Evolutionary conservation across 2,888 invertebrate species (phyloP), one percentile per base, ranked within the genome.

Genomic region (Agapostemon virescens): DNA sequence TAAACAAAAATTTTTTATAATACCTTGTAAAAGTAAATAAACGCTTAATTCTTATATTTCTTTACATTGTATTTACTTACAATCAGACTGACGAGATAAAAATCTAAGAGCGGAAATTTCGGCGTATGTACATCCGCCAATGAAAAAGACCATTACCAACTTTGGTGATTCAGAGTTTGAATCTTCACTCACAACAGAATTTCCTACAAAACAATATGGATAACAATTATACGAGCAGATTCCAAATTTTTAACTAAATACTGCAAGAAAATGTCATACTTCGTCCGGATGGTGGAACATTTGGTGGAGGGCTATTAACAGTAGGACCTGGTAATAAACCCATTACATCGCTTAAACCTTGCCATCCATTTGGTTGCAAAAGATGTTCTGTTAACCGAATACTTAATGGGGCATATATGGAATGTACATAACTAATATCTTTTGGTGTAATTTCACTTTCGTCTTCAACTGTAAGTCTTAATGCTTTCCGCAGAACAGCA

Each of bases 111-210:
- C 96, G 0, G 97, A 96, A 88, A 97, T 96, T 93, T 99, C 99
- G 1, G 98, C 98, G 93, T 96, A 98, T 0, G 99, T 99, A 91
- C 98, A 98, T 0, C 99, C 99, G 6, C 99, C 99, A 23, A 99
- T 96, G 91, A 99, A 98, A 93, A 98, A 98, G 0, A 99, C 98
- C 0, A 99, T 93, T 13, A 98, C 96, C 3, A 98, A 96, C 85
- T 94, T 94, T 0, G 96, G 95, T 55, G 94, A 94, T 86, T 96
- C 90, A 70, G 93, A 89, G 82, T 86, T 89, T 13, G 93, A 93
- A 72, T 92, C 93, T 84, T 93, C 92, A 78, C 93, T 93, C 6
- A 92, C 92, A 42, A 93, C 90, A 4, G 93, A 93, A 84, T 92
- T 92, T 84, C 93, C 93, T 93, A 78, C 7, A 26, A 85, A 83